Base-by-base conservation (phyloP, 1,140 invertebrate species). In the Tyrophagus putrescentiae region DNA sequence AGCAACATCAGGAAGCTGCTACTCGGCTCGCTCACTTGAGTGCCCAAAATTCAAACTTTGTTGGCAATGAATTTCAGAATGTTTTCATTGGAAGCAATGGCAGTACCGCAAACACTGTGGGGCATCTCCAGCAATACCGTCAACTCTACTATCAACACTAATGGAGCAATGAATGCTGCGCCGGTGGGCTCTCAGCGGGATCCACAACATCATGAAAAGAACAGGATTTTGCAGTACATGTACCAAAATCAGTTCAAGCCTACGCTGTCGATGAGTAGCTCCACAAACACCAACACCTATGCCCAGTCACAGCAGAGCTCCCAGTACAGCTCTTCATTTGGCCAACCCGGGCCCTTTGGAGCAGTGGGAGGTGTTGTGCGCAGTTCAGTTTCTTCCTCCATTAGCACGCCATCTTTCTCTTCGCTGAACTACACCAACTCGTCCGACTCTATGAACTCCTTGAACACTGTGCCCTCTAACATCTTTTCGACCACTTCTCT, bases 1-100 rank as follows among this genome's bases (percentile, higher is more conserved):
- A 58, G 25, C 57, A 62, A 21, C 57, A 58, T 27, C 39, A 62
- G 21, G 50, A 21, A 25, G 52, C 52, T 18, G 52, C 52, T 16
- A 34, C 52, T 27, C 52, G 52, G 32, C 28, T 54, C 11, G 52
- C 52, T 27, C 52, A 54, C 27, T 33, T 27, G 3, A 27, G 13
- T 54, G 52, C 52, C n/a, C 52, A 54, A 2, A 54, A 32, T 25
- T 13, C 13, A 31, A 27, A 27, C 13, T 27, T 58, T 16, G 41
- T 58, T 7, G 32, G 32, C 18, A 48, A 6, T 48, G 45, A 48
- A 7, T 48, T 48, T 48, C 45, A 48, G 21, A 48, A 48, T 21
- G 45, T 48, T 7, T 48, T 48, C 21, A 18, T 48, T 21, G 18
- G 7, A n/a, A n/a, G n/a, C 7, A 48, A 48, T 48, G 45, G 45